Evolutionary conservation across 2,888 invertebrate genomes (phyloP).

Genomic region (Mystacides longicornis): DNA sequence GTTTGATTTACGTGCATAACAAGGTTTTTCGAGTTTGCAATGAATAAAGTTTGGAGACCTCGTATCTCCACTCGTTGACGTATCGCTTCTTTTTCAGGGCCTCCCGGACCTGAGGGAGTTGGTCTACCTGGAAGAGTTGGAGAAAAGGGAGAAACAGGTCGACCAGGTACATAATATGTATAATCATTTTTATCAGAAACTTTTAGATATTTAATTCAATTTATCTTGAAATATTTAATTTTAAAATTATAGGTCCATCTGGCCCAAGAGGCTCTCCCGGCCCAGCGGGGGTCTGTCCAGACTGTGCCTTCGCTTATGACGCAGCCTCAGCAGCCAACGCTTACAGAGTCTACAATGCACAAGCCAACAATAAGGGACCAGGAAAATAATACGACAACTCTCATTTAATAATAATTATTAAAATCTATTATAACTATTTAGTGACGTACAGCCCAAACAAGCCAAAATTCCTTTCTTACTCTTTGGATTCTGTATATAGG

Average conservation of each 20-base stretch:
- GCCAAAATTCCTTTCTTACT: too few species aligned
- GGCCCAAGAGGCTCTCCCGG: slow-evolving; percentile 61
- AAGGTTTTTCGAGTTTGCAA: too few species aligned
- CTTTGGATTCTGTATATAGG: too few species aligned
- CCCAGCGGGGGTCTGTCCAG: slow-evolving; percentile 35
- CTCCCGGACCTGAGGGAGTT: slow-evolving; percentile 59
- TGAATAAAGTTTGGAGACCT: too few species aligned
- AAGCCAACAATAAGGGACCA: slow-evolving; percentile 55
- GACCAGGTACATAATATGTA: slow-evolving; percentile 52
- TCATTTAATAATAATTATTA: too few species aligned
- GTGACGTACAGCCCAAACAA: too few species aligned
- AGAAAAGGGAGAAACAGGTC: slow-evolving; percentile 66
- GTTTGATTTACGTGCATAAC: too few species aligned
- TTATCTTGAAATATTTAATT: neutral
- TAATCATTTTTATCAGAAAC: neutral
- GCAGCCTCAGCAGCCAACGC: slow-evolving; percentile 47
- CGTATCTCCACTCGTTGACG: too few species aligned
- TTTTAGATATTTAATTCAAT: neutral
- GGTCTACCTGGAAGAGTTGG: slow-evolving; percentile 65
- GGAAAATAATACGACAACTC: slow-evolving; percentile 23
- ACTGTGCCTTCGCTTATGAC: slow-evolving; percentile 29
- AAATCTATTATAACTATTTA: too few species aligned
- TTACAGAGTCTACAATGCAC: slow-evolving; percentile 47
- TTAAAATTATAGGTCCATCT: slow-evolving; percentile 46
- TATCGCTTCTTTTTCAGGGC: slow-evolving; percentile 37